Percentiles rank a stretch among this genome's conserved stretches.
phyloP scores from a whole-genome alignment of 2,888 invertebrate genomes.

The Neuroscelio doddi region DNA sequence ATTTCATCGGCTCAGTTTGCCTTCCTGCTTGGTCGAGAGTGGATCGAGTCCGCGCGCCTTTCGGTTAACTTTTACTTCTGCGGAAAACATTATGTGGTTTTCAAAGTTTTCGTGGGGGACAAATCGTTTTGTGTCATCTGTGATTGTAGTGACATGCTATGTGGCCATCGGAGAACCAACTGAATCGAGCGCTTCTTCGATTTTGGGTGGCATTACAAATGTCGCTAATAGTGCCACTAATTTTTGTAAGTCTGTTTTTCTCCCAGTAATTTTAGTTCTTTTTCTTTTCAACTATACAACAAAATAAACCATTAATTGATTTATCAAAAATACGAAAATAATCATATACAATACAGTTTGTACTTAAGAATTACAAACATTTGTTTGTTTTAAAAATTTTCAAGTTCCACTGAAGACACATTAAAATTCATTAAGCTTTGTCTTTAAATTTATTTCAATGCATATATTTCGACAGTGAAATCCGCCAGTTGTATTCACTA shows the following conservation, averaged over 20 bases:
- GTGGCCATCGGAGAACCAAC: conserved; percentile 37
- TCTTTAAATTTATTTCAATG: too few species aligned
- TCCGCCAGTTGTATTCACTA: background rate
- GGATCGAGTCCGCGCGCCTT: too few species aligned
- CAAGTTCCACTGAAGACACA: too few species aligned
- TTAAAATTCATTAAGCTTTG: too few species aligned
- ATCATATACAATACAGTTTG: too few species aligned
- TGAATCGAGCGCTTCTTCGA: conserved; percentile 44
- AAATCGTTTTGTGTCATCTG: conserved; percentile 32
- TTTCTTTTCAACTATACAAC: too few species aligned
- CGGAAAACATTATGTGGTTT: conserved; percentile 43
- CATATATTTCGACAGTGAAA: background rate
- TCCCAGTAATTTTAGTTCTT: too few species aligned
- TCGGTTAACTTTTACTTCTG: conserved; percentile 19
- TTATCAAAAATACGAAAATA: too few species aligned
- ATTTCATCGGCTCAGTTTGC: conserved; percentile 41
- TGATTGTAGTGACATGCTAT: conserved; percentile 37
- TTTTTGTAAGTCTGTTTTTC: conserved; percentile 66
- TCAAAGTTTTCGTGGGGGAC: conserved; percentile 34
- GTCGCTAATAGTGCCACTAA: conserved; percentile 61
- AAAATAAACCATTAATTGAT: background rate
- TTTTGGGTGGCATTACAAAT: conserved; percentile 62
- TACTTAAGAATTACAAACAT: too few species aligned
- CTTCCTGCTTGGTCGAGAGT: conserved; percentile 41
- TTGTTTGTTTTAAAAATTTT: too few species aligned